Conservation (phyloP, 2,888 invertebrate genomes). For the Ophion slaviceki region DNA sequence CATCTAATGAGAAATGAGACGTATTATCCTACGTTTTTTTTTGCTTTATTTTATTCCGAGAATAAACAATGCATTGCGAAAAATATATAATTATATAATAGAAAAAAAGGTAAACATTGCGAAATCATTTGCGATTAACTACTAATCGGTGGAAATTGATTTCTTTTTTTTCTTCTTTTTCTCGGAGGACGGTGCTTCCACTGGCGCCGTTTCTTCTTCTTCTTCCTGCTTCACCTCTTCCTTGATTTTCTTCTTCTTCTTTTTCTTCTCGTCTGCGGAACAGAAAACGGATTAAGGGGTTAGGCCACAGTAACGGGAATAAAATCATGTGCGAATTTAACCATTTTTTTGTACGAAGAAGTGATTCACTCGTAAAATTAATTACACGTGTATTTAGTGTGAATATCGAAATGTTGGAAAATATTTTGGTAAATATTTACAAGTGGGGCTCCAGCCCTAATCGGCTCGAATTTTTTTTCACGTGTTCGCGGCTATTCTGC, state of each 20-base stretch:
- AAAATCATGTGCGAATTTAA: no score
- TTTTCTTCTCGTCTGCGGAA: constrained; percentile 49
- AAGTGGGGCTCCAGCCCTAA: no score
- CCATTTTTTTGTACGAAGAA: no score
- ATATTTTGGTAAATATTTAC: no score
- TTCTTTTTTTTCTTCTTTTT: constrained; percentile 85
- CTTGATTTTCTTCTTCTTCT: constrained; percentile 77
- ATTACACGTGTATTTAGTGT: no score
- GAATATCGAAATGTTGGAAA: no score
- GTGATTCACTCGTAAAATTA: no score
- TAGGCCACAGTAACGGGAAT: no score
- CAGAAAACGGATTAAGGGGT: no score
- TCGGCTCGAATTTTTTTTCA: no score
- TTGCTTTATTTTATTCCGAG: neutral
- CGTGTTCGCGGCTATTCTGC: no score
- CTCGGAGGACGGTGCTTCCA: constrained; percentile 81
- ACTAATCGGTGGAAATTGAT: constrained; percentile 75
- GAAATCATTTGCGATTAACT: constrained; percentile 2
- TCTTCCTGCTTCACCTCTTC: constrained; percentile 76
- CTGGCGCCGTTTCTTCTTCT: constrained; percentile 30
- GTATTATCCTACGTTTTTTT: neutral
- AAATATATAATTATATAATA: constrained; percentile 42
- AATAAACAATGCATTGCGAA: neutral
- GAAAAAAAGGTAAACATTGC: constrained; percentile 8
- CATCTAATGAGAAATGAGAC: neutral